Evolutionary conservation across 1,140 invertebrate genomes (phyloP).

Genomic region (Aporrectodea caliginosa): DNA sequence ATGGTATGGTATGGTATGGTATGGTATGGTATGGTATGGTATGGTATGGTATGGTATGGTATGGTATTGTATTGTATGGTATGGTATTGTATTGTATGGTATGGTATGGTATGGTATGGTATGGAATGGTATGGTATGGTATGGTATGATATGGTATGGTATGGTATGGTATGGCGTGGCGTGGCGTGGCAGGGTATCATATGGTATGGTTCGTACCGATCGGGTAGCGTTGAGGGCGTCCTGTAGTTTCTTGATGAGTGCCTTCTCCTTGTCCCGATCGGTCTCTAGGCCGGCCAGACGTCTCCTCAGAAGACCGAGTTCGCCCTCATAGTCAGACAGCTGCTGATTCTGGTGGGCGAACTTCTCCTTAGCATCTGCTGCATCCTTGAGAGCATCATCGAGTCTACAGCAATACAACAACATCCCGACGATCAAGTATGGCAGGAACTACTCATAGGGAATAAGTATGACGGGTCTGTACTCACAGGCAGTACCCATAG

Average conservation of each 20-base stretch:
- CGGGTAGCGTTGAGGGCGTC: slow-evolving; percentile 49
- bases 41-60: slow-evolving; percentile 34
- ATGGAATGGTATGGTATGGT: slow-evolving; percentile 31
- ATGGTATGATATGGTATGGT: slow-evolving; percentile 34
- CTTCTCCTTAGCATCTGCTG: slow-evolving; percentile 40
- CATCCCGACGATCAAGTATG: too few species aligned
- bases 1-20: slow-evolving; percentile 28
- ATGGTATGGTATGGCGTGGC: slow-evolving; percentile 36
- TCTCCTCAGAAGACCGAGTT: slow-evolving; percentile 58
- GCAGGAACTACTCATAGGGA: too few species aligned
- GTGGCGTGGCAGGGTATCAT: slow-evolving; percentile 25
- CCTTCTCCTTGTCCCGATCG: slow-evolving; percentile 51
- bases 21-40: slow-evolving; percentile 37
- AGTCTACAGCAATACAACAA: slow-evolving; percentile 4
- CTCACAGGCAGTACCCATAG: too few species aligned
- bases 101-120: slow-evolving; percentile 31
- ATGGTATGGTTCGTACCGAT: slow-evolving; percentile 7
- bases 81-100: too few species aligned
- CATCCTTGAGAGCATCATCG: slow-evolving; percentile 8
- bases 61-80: too few species aligned
- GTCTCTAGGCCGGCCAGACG: slow-evolving; percentile 57
- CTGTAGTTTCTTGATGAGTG: slow-evolving; percentile 51
- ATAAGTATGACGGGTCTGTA: too few species aligned
- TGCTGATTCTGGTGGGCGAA: slow-evolving; percentile 57
- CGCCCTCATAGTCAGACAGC: slow-evolving; percentile 58